Base-by-base conservation (phyloP, 1,140 invertebrate genomes). In the Drosophila baimaii region DNA sequence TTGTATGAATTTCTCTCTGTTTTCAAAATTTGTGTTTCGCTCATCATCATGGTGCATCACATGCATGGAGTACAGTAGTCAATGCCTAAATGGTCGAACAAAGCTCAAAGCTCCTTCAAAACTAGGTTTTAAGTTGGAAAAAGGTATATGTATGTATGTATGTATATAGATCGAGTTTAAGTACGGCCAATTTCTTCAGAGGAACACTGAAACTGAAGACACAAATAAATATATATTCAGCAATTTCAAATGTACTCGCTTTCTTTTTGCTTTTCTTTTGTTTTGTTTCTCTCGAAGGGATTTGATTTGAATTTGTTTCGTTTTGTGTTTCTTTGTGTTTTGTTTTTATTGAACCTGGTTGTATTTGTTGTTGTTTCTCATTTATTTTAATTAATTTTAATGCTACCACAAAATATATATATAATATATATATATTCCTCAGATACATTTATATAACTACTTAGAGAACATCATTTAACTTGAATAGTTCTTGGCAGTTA, bases 401-500 rank as follows among this genome's bases (percentile, higher is more conserved):
- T 81, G 56, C 79, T 81, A 81, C 78, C 61, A 76, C 78, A 79
- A 81, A 81, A 80, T 79, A 81, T 21, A 52, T 33, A 52, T 52
- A 47, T 47, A 44, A 43, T 43, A 43, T 47, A 52, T 52, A 52
- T 52, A 33, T 79, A 74, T 55, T 72, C 64, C 47, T 66, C 57
- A 80, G 58, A 81, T 81, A 80, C 52, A 64, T 71, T 70, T 62
- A 68, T 66, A 68, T 79, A 78, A 84, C 81, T 84, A 84, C 77
- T 80, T 84, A 84, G 81, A 84, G 82, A 88, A 84, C 83, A 83
- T 89, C 52, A 77, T 89, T 80, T 79, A 89, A 74, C 69, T 89
- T 78, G 77, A 88, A 89, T 89, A 89, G 83, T 88, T 89, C 68
- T 89, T 89, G 83, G 83, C 83, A 88, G 83, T 88, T 88, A 81